A percentile compares a stretch with the other conserved stretches of the same genome.
Conservation (phyloP, 1,140 invertebrate species). For the Dendrolimus punctatus region DNA sequence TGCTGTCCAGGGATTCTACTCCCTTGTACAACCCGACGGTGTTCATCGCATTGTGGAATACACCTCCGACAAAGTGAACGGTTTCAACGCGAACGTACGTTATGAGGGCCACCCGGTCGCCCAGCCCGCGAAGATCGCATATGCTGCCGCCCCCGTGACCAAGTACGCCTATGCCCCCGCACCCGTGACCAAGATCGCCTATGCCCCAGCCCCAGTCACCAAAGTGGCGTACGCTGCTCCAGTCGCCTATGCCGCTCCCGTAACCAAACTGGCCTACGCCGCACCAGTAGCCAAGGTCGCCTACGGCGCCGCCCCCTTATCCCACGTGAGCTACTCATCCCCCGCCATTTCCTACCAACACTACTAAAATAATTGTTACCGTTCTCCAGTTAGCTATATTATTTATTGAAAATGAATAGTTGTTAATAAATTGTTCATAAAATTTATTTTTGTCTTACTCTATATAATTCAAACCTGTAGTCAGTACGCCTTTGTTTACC, state of each 20-base stretch:
- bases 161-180: constrained; percentile 47
- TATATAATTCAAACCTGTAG: no score
- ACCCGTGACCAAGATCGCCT: constrained; percentile 32
- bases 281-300: constrained; percentile 25
- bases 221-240: constrained; percentile 19
- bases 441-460: no score
- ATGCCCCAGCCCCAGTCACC: constrained; percentile 1
- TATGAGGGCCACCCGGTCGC: constrained; percentile 36
- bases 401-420: no score
- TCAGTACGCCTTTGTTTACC: no score
- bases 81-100: constrained; percentile 46
- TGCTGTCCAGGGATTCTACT: constrained; percentile 76
- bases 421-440: no score
- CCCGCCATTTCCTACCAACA: constrained; percentile 3
- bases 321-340: constrained; percentile 20
- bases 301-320: constrained; percentile 13
- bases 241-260: constrained; percentile 22
- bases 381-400: no score
- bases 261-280: constrained; percentile 26
- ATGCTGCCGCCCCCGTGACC: constrained; percentile 23
- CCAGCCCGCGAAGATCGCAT: constrained; percentile 17
- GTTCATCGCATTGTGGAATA: constrained; percentile 76
- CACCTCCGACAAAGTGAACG: constrained; percentile 50
- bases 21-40: constrained; percentile 71
- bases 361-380: no score